phyloP scores from a whole-genome alignment of 2,113 vertebrate genomes.

The Tiliqua scincoides region DNA sequence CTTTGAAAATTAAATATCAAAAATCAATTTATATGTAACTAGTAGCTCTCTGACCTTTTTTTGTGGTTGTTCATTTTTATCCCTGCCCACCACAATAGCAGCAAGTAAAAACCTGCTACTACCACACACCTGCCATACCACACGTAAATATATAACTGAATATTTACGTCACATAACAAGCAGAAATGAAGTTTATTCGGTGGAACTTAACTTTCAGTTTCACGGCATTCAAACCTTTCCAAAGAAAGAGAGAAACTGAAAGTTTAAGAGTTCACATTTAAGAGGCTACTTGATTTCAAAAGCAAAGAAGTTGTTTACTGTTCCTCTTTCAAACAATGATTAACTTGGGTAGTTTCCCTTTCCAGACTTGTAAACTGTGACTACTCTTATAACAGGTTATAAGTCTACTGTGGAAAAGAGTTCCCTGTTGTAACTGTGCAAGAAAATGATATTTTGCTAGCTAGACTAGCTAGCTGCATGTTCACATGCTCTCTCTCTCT shows the following conservation, averaged over 20 bases:
- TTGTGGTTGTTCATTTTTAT: not conserved
- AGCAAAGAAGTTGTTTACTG: conserved; percentile 22
- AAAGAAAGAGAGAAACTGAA: not conserved
- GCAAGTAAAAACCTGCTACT: not conserved
- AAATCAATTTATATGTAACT: not conserved
- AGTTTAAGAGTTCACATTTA: conserved; percentile 5
- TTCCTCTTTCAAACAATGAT: conserved; percentile 21
- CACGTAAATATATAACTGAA: not conserved
- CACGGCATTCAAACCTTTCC: not conserved
- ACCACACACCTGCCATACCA: not conserved
- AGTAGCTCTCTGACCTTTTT: not conserved
- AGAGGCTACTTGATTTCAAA: conserved; percentile 23
- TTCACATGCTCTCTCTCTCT: too few species aligned
- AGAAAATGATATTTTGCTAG: not conserved
- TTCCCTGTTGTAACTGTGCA: not conserved
- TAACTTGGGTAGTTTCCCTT: conserved; percentile 13
- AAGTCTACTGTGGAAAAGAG: not conserved
- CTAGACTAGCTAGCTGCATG: too few species aligned
- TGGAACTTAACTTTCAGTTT: conserved; percentile 19
- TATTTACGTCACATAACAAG: not conserved
- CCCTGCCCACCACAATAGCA: not conserved
- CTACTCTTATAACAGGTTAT: not conserved
- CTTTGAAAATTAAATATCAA: conserved; percentile 20
- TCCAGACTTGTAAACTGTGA: conserved; percentile 3
- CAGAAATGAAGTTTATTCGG: not conserved